phyloP scores from a whole-genome alignment of 92 coral and sea anemone genomes.

The Heteractis magnifica region DNA sequence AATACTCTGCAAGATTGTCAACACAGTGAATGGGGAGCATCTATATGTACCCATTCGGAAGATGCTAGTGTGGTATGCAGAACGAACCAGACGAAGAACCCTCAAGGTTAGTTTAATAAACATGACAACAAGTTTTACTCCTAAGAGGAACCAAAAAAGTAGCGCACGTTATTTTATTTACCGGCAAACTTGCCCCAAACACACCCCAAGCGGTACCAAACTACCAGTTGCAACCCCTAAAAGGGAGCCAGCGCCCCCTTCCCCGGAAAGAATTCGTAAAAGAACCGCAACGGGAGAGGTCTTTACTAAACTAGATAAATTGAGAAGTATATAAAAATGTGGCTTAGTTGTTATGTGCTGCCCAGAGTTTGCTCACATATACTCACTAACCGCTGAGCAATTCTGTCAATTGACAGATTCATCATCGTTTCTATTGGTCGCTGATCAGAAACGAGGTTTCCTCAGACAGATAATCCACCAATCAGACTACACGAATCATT shows the following conservation, averaged over 20 bases:
- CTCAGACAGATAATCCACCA: neutral
- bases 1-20: neutral
- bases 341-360: too few species aligned
- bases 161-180: neutral
- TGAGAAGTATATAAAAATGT: too few species aligned
- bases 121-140: neutral
- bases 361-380: too few species aligned
- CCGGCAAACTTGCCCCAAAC: too few species aligned
- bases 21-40: neutral
- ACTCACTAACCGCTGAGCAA: too few species aligned
- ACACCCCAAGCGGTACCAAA: too few species aligned
- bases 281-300: too few species aligned
- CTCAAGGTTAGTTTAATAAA: conserved; percentile 6
- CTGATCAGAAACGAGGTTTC: conserved; percentile 21
- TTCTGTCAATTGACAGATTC: neutral
- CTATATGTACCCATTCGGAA: neutral
- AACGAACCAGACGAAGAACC: neutral
- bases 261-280: too few species aligned
- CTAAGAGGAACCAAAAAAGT: neutral
- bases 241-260: too few species aligned
- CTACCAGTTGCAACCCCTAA: too few species aligned
- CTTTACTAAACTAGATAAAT: too few species aligned
- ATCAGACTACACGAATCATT: neutral
- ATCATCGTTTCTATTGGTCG: conserved; percentile 15
- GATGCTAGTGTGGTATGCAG: conserved; percentile 24